Evolutionary conservation across 1,140 invertebrate species (phyloP), one percentile per base, ranked within the genome.

Genomic region (Drosophila tristis): DNA sequence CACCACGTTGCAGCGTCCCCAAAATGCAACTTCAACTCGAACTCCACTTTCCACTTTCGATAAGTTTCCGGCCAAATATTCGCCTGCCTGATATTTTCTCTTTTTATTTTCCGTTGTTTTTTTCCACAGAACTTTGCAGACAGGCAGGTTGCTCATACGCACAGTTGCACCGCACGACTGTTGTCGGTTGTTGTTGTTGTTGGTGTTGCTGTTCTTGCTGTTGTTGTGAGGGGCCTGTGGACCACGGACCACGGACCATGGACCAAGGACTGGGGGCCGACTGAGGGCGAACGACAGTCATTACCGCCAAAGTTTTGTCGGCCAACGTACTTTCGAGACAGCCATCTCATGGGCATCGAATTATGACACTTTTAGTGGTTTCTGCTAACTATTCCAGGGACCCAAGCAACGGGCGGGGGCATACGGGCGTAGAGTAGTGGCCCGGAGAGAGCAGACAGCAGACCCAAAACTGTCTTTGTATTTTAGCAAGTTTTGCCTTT

Each of bases 321-420:
- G 81, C 77, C 80, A 85, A 58, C 80, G 82, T 78, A 87, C 85
- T 80, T 89, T 79, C 65, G 71, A 78, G 81, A 89, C 74, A 91
- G 81, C 70, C 85, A 87, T 91, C 90, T 91, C 90, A 81, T 86
- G 90, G 80, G 89, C 80, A 91, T 91, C 89, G 89, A 91, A 91
- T 91, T 91, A 91, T 91, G 89, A 91, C 89, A 91, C 84, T 91
- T 91, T 91, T 91, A 91, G 89, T 91, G 89, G 89, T 90, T 91
- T 90, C 78, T 74, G 73, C 80, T 76, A 85, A 84, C 80, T 84
- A 80, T 80, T 39, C 72, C 71, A 26, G 63, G 48, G 63, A 8
- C 63, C 53, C 43, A 8, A 26, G 7, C 29, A 31, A 42, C 55
- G 16, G 20, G 20, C 20, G 1, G 20, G 26, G 39, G 55, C 59